These are phyloP conservation scores for Sarcophaga peregrina DNA, from an alignment of 1,140 invertebrate genomes.

Conservation along the genomic window DNA sequence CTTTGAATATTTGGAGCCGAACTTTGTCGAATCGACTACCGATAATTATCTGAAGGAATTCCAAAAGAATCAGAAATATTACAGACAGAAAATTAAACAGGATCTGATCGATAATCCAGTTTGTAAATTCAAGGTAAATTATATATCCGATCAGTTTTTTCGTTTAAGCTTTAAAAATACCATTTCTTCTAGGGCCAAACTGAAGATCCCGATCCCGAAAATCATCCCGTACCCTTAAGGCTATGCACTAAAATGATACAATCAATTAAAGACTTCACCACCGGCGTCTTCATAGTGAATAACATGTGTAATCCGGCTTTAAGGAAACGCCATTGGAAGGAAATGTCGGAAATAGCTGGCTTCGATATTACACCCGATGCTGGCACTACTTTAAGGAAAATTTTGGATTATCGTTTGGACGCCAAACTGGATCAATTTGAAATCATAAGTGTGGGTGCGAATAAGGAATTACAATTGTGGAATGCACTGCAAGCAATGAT, in stretches of 20 bases:
- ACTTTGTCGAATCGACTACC: slow-evolving; percentile 77
- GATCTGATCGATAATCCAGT: slow-evolving; percentile 76
- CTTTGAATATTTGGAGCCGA: slow-evolving; percentile 83
- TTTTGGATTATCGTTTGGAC: slow-evolving; percentile 81
- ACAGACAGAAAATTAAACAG: slow-evolving; percentile 82
- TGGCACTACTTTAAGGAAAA: slow-evolving; percentile 84
- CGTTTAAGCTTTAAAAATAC: background rate
- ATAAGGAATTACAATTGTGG: slow-evolving; percentile 86
- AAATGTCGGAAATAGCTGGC: slow-evolving; percentile 85
- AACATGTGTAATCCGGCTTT: slow-evolving; percentile 90
- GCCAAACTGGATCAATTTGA: slow-evolving; percentile 83
- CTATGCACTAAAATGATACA: slow-evolving; percentile 77
- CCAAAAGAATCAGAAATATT: slow-evolving; percentile 82
- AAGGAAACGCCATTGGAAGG: slow-evolving; percentile 89
- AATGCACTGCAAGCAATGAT: slow-evolving; percentile 85
- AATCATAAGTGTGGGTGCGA: slow-evolving; percentile 88
- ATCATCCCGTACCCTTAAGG: slow-evolving; percentile 82
- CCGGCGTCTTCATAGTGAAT: slow-evolving; percentile 81
- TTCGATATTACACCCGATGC: slow-evolving; percentile 88
- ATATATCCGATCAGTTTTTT: no score
- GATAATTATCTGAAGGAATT: slow-evolving; percentile 80
- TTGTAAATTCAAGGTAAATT: slow-evolving; percentile 70
- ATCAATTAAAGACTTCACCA: slow-evolving; percentile 83
- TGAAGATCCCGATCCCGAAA: slow-evolving; percentile 80
- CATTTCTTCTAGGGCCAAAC: slow-evolving; percentile 70